These are phyloP conservation scores for Belgica antarctica DNA, from an alignment of 2,888 invertebrate species.

Conservation along the genomic window DNA sequence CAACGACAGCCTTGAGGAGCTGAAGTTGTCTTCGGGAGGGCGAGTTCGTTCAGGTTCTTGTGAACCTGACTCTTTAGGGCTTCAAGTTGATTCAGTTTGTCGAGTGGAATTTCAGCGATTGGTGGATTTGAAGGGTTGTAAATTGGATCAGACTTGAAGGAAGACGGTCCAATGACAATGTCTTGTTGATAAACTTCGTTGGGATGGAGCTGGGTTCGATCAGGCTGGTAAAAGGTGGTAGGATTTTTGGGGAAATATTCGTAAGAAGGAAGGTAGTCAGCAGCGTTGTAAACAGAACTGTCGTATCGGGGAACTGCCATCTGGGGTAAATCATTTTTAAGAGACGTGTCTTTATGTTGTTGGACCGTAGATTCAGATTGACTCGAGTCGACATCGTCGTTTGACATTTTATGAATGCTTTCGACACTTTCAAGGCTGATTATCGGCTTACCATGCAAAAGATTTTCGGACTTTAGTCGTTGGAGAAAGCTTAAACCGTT, in stretches of 20 bases:
- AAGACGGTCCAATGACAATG: background rate
- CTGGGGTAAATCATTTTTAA: background rate
- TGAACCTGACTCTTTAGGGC: too few species aligned
- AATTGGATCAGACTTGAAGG: too few species aligned
- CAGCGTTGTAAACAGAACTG: background rate
- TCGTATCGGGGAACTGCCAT: background rate
- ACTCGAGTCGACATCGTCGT: background rate
- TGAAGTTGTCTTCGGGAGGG: too few species aligned
- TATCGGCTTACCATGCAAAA: slow-evolving; percentile 18
- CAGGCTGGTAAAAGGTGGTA: background rate
- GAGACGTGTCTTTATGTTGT: too few species aligned
- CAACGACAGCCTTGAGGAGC: background rate
- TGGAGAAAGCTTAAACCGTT: background rate
- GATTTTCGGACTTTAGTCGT: slow-evolving; percentile 18
- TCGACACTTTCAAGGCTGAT: slow-evolving; percentile 3
- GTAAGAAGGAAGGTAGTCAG: slow-evolving; percentile 12
- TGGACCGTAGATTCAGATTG: background rate
- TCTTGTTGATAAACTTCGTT: background rate
- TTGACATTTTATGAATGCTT: background rate
- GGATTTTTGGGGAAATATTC: slow-evolving; percentile 7
- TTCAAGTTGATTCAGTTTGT: background rate
- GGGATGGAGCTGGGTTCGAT: background rate
- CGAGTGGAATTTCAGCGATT: background rate
- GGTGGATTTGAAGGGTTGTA: background rate
- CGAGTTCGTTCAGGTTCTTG: too few species aligned